These are phyloP conservation scores for Pristionchus pacificus DNA, from an alignment of 1,140 invertebrate species.

Conservation along the genomic window DNA sequence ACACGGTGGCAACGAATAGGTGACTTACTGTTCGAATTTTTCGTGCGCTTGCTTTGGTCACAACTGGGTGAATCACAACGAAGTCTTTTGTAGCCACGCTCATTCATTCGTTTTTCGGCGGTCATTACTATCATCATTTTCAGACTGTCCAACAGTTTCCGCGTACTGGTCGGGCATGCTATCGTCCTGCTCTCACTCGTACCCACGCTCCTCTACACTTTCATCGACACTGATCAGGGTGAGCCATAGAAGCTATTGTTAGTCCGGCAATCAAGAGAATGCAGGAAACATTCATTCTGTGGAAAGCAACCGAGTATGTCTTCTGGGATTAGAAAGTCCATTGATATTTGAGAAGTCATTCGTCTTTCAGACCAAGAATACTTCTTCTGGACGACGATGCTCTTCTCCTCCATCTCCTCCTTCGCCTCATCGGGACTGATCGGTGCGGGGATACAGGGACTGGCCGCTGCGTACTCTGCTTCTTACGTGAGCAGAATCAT, in stretches of 20 bases:
- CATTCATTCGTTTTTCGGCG: too few relatives aligned
- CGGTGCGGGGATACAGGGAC: constrained; percentile 17
- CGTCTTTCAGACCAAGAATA: constrained; percentile 11
- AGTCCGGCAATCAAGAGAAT: too few relatives aligned
- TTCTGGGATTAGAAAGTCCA: too few relatives aligned
- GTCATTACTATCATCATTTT: constrained; percentile 6
- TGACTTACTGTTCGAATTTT: too few relatives aligned
- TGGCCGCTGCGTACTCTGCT: constrained; percentile 9
- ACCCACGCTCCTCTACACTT: constrained; percentile 17
- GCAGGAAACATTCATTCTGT: too few relatives aligned
- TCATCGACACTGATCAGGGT: constrained; percentile 22
- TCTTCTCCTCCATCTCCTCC: constrained; percentile 7
- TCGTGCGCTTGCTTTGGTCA: too few relatives aligned
- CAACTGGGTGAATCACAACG: too few relatives aligned
- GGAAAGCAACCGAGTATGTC: too few relatives aligned
- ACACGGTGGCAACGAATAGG: constrained; percentile 20
- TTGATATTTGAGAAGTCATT: too few relatives aligned
- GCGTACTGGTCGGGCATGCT: constrained; percentile 20
- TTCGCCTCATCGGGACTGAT: constrained; percentile 24
- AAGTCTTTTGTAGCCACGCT: too few relatives aligned
- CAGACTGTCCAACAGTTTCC: constrained; percentile 19
- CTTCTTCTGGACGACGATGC: constrained; percentile 22
- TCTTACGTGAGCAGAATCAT: constrained; percentile 23
- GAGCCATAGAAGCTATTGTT: too few relatives aligned
- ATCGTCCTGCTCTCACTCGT: constrained; percentile 19